Base-by-base conservation (phyloP, 2,113 vertebrate genomes). In the Piaya cayana region DNA sequence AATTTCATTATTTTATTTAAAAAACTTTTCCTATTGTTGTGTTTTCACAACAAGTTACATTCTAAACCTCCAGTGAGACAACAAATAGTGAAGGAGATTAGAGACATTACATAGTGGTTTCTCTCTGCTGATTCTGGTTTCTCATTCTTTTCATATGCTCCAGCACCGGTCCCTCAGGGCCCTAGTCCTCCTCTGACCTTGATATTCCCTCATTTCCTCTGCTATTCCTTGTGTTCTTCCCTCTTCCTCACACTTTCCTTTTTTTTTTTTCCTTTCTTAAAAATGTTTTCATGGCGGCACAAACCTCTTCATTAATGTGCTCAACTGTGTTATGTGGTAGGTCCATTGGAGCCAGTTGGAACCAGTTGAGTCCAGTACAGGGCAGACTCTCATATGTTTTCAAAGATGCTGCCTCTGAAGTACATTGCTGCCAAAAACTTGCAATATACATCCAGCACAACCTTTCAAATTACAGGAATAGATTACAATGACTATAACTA, bases 261-360 rank as follows among this genome's bases (percentile, higher is more conserved):
- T 11, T 56, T 27, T 64, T 64, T 39, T 22, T 13, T 0, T 3
- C 8, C 3, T 58, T 50, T 52, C 18, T 77, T 21, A 65, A 52
- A n/a, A 20, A 22, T 6, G 1, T 74, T 81, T 81, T 32, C 39
- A 70, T 5, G 58, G 25, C 70, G 3, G 6, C 25, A 50, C 1
- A 34, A 9, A 5, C 8, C 9, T 47, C 14, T 89, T 75, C 53
- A 18, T 8, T 78, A 22, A 22, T 27, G 6, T 49, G 6, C 26
- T 89, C 49, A 67, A 5, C 8, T 72, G 27, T 70, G n/a, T 70
- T 77, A n/a, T 80, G 7, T 25, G 17, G 16, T 63, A 27, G 22
- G 20, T 49, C 6, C 1, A 2, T 7, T 29, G 23, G n/a, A 91
- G 15, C 1, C 11, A 13, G 2, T 0, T 58, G 45, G 12, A 27